phyloP scores from a whole-genome alignment of 1,140 invertebrate genomes.

The Bombus waltoni region DNA sequence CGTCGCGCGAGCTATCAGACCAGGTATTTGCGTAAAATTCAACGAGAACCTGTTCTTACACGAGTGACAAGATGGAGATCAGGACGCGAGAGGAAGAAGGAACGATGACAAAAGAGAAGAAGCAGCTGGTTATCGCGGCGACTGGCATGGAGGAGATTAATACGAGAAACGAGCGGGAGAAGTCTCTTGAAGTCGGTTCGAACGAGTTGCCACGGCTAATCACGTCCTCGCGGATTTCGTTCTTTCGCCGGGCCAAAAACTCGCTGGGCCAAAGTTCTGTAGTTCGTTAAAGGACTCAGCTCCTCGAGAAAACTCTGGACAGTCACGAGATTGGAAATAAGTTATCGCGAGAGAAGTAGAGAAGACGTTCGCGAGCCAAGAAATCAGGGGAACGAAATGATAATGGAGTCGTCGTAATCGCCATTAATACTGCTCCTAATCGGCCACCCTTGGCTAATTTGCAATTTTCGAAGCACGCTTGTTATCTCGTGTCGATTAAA shows the following conservation, averaged over 20 bases:
- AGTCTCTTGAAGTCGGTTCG: background rate
- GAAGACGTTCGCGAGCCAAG: background rate
- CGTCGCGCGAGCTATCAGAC: no score
- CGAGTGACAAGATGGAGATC: background rate
- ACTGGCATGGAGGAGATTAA: background rate
- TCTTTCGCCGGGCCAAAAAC: constrained; percentile 14
- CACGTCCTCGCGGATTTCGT: background rate
- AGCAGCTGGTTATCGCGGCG: background rate
- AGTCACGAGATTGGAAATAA: background rate
- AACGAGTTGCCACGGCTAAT: background rate
- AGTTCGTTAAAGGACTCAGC: constrained; percentile 30
- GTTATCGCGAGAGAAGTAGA: background rate
- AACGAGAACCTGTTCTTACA: no score
- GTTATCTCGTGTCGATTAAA: constrained; percentile 30
- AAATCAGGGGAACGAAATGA: background rate
- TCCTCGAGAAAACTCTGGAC: background rate
- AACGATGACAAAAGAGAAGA: background rate
- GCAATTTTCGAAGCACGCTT: background rate
- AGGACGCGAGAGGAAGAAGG: background rate
- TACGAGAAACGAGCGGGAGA: background rate
- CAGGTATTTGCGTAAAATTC: no score
- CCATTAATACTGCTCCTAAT: no score
- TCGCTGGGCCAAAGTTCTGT: background rate
- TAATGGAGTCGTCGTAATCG: background rate
- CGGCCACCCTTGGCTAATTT: background rate